phyloP scores from a whole-genome alignment of 1,140 invertebrate species.

The Panagrolaimus sp. region DNA sequence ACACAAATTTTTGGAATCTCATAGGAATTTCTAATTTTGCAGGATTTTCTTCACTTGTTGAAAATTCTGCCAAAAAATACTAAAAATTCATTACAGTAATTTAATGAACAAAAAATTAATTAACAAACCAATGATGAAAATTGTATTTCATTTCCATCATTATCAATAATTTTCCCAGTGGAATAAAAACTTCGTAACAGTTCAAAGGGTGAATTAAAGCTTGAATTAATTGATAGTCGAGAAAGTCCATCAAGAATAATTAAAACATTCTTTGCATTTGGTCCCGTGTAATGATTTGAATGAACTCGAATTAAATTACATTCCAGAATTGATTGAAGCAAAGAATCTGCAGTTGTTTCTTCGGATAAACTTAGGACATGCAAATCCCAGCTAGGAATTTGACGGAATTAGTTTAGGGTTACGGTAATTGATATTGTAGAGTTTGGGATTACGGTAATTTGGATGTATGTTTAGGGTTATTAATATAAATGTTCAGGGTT shows the following conservation, averaged over 20 bases:
- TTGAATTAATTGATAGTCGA: not conserved
- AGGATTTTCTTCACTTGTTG: no score
- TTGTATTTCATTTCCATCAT: constrained; percentile 3
- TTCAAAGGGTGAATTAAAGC: constrained; percentile 5
- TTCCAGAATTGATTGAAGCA: constrained; percentile 33
- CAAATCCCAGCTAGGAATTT: constrained; percentile 30
- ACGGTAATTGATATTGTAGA: no score
- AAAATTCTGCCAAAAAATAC: no score
- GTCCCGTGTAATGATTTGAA: constrained; percentile 33
- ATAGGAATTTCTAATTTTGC: no score
- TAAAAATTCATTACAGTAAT: not conserved
- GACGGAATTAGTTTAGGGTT: no score
- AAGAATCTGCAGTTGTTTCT: constrained; percentile 22
- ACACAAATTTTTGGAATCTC: no score
- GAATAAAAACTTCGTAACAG: not conserved
- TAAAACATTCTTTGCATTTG: constrained; percentile 32
- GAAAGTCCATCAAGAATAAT: constrained; percentile 33
- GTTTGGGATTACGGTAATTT: constrained; percentile 4
- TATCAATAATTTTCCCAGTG: not conserved
- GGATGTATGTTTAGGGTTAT: no score
- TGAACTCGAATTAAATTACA: constrained; percentile 35
- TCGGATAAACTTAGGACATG: constrained; percentile 31
- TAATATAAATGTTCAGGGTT: no score
- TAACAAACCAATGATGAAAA: not conserved
- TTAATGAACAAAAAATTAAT: no score